Conservation (phyloP, 2,797 vertebrate genomes). For the Sebastes kiyomatsui region DNA sequence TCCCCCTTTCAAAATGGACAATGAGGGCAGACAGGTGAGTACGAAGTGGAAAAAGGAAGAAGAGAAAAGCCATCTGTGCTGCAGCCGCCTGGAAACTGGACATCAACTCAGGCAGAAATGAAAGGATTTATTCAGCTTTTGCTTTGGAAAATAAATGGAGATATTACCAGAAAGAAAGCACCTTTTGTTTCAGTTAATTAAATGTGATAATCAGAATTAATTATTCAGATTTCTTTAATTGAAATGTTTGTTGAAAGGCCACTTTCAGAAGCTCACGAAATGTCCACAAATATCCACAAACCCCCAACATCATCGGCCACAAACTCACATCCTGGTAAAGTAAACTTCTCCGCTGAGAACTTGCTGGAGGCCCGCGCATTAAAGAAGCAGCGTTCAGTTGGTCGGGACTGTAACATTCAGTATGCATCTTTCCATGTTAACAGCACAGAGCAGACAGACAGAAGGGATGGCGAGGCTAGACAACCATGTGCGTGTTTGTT, state of each 20-base stretch:
- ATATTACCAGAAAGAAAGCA: not conserved
- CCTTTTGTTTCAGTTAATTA: not conserved
- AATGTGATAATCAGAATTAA: not conserved
- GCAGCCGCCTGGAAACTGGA: conserved; percentile 31
- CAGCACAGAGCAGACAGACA: conserved; percentile 37
- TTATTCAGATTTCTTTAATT: conserved; percentile 15
- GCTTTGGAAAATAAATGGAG: conserved; percentile 6
- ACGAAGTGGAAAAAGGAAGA: conserved; percentile 50
- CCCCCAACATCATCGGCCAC: not conserved
- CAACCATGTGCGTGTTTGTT: conserved; percentile 57
- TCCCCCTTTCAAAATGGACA: conserved; percentile 71
- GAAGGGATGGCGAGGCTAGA: conserved; percentile 44
- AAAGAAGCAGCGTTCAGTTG: conserved; percentile 10
- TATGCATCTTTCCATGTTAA: conserved; percentile 48
- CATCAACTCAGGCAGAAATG: not conserved
- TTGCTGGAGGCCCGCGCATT: conserved; percentile 14
- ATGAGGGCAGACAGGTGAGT: conserved; percentile 63
- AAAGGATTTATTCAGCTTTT: not conserved
- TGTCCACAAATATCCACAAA: conserved; percentile 20
- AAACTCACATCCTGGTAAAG: conserved; percentile 19
- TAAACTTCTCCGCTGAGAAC: conserved; percentile 35
- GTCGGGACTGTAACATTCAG: conserved; percentile 37
- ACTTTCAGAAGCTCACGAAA: not conserved
- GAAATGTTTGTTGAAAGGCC: not conserved
- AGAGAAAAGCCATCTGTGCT: conserved; percentile 38